These are phyloP conservation scores for Momotus momota DNA, from an alignment of 2,797 vertebrate genomes.

Conservation along the genomic window DNA sequence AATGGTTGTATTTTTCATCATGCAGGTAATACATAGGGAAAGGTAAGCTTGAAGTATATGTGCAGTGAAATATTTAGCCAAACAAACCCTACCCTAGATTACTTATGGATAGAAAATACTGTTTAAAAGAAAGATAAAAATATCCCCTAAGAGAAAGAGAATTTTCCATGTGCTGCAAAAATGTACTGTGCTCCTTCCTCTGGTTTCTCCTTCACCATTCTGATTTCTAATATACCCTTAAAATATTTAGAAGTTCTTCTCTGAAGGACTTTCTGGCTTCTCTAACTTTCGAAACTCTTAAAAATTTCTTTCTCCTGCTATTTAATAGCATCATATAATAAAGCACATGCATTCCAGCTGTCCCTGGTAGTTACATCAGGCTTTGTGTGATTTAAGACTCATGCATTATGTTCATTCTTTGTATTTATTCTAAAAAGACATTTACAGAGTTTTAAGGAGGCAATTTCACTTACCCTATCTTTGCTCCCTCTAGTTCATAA, in stretches of 20 bases:
- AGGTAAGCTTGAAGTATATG: neutral
- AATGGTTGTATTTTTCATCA: neutral
- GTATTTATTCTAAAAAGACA: neutral
- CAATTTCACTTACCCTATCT: neutral
- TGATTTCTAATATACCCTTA: neutral
- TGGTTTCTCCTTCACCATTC: neutral
- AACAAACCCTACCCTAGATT: neutral
- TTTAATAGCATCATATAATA: neutral
- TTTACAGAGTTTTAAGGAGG: neutral
- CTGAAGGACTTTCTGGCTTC: neutral
- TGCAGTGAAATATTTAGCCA: constrained; percentile 19
- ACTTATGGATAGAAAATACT: neutral
- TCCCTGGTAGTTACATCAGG: neutral
- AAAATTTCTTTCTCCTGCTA: neutral
- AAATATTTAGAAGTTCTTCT: neutral
- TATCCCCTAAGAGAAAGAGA: neutral
- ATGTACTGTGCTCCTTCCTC: neutral
- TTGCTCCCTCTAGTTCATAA: neutral
- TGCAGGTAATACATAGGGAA: neutral
- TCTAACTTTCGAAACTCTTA: neutral
- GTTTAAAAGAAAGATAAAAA: neutral
- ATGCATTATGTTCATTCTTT: neutral
- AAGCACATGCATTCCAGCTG: neutral
- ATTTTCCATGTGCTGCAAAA: neutral
- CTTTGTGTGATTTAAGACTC: neutral